Base-by-base conservation (phyloP, 1,140 invertebrate genomes). In the Pseudomyrmex pallidus region DNA sequence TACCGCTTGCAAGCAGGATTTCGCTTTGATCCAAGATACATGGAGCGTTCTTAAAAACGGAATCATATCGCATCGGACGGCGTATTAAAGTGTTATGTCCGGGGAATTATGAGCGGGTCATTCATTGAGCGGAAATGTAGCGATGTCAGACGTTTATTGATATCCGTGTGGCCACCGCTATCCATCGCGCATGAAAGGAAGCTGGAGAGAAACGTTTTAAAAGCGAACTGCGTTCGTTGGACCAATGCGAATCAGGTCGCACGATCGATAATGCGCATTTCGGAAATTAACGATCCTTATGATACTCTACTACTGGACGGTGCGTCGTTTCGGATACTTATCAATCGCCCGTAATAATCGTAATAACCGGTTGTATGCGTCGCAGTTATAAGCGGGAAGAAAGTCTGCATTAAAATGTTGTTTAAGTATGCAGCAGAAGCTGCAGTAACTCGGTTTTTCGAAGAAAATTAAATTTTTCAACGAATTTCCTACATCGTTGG, bases 401-500 rank as follows among this genome's bases (percentile, higher is more conserved):
- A 70, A 61, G 44, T 70, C 15, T 59, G 44, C 46, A 68, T 20
- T 5, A 22, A 78, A 66, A 20, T 80, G 15, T 70, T 70, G 15
- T 70, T 70, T 70, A 59, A 72, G 2, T 59, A 80, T 59, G 10
- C 66, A 35, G 15, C 70, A 25, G 15, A 15, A 68, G 52, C 46
- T n/a, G 25, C 25, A 15, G 35, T 10, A 57, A 25, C 12, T 68
- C 12, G 44, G 20, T 52, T 59, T 80, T 57, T 78, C 10, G 4
- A 59, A 54, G 50, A 25, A 80, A 61, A 80, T 80, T 70, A 61
- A 80, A 80, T 80, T 80, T 80, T 80, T 80, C 76, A 59, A 17
- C 20, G 70, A 70, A 56, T 80, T 70, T 46, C 22, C 35, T 70
- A 22, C 54, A 70, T 80, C 20, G 66, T 70, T 25, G 66, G 22